Evolutionary conservation across 37 sponge, comb jelly and placozoan genomes (phyloP), one percentile per base, ranked within the genome.

Genomic region (Corticium candelabrum): DNA sequence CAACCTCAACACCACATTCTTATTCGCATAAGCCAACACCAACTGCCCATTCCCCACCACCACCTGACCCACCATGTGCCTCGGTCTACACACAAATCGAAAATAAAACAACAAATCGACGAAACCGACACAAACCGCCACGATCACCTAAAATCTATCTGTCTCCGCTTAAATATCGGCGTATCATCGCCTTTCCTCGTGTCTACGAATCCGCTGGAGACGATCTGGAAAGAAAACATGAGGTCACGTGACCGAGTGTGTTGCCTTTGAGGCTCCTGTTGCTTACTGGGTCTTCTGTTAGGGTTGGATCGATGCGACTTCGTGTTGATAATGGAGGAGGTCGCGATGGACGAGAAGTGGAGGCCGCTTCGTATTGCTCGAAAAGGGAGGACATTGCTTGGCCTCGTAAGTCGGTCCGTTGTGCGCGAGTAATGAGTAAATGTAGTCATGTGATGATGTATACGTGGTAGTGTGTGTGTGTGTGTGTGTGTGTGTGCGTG

Each of bases 401-500:
- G n/a, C n/a, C n/a, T n/a, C n/a, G n/a, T n/a, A n/a, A n/a, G n/a
- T n/a, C n/a, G n/a, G n/a, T n/a, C n/a, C n/a, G n/a, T n/a, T n/a
- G n/a, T n/a, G n/a, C n/a, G n/a, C n/a, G n/a, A n/a, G n/a, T n/a
- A n/a, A n/a, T n/a, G n/a, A n/a, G n/a, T n/a, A n/a, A n/a, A 11
- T 43, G 56, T 11, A 43, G 5, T 5, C 56, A 11, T 11, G 11
- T 11, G 56, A 5, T 5, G 11, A 11, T 11, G 56, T 11, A n/a
- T n/a, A n/a, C n/a, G n/a, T n/a, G n/a, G n/a, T n/a, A n/a, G n/a
- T n/a, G n/a, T n/a, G n/a, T n/a, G 56, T 11, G 56, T 11, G 56
- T 43, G 56, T 43, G 56, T 43, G 56, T 43, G 56, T 43, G 56
- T 43, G 56, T 43, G 56, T 43, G 56, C 11, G 56, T 43, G 56